These are phyloP conservation scores for Archocentrus centrarchus DNA, from an alignment of 2,113 vertebrate genomes.

Conservation along the genomic window DNA sequence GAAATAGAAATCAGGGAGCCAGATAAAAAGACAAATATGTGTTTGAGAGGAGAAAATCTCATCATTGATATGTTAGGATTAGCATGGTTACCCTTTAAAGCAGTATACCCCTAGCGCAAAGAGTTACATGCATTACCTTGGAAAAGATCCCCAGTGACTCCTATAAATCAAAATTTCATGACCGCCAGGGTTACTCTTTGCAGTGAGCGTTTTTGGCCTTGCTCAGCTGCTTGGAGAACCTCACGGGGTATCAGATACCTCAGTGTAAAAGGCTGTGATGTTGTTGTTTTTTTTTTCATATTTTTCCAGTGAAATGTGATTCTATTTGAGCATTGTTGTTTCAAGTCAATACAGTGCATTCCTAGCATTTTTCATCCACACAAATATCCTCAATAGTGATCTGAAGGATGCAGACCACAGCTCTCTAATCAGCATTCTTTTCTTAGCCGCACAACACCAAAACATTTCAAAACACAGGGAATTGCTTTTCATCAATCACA, in stretches of 20 bases:
- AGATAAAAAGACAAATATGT: not conserved
- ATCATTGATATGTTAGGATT: not conserved
- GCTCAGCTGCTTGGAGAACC: constrained; percentile 14
- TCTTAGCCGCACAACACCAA: constrained; percentile 21
- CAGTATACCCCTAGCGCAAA: constrained; percentile 21
- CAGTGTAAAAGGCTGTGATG: not conserved
- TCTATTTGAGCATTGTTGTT: constrained; percentile 49
- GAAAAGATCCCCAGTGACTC: constrained; percentile 29
- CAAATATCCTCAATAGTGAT: constrained; percentile 58
- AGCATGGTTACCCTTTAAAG: constrained; percentile 1
- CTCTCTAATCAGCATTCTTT: constrained; percentile 54
- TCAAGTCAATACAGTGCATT: constrained; percentile 34
- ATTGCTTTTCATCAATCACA: constrained; percentile 67
- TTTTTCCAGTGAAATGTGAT: constrained; percentile 3
- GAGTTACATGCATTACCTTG: constrained; percentile 9
- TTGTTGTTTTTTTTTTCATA: not conserved
- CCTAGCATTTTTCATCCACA: constrained; percentile 53
- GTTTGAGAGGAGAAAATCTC: not conserved
- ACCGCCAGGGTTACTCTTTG: constrained; percentile 9
- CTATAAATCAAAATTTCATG: constrained; percentile 45
- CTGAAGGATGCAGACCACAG: constrained; percentile 39
- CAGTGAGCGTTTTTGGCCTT: constrained; percentile 8
- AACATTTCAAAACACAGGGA: constrained; percentile 35
- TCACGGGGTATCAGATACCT: not conserved
- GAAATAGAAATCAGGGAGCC: constrained; percentile 2